These are phyloP conservation scores for Deroptyus accipitrinus DNA, from an alignment of 2,113 vertebrate species.

Conservation along the genomic window DNA sequence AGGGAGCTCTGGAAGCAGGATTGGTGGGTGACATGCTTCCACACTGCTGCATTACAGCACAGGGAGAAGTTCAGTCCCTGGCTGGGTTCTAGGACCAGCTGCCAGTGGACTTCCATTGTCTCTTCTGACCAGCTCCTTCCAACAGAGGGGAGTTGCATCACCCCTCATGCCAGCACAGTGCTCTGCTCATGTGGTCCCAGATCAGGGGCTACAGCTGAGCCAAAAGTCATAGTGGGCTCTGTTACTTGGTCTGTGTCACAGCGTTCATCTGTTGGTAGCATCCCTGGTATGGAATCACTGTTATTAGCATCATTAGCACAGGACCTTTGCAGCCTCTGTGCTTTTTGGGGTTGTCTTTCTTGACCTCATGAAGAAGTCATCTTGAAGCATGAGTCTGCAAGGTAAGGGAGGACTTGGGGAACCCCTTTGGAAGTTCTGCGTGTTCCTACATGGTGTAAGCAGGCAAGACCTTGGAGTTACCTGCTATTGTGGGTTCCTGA, in stretches of 20 bases:
- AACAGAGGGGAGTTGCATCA: fast-evolving
- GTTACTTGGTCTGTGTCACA: background rate
- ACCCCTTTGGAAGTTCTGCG: fast-evolving
- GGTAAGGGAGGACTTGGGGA: background rate
- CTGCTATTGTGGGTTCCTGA: background rate
- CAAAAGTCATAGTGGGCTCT: background rate
- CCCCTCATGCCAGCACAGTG: background rate
- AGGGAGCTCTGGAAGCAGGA: background rate
- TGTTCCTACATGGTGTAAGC: background rate
- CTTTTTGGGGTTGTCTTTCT: background rate
- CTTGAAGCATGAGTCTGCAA: background rate
- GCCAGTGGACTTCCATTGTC: fast-evolving
- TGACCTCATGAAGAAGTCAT: background rate
- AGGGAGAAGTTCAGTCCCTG: background rate
- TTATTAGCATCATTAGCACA: background rate
- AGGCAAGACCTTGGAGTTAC: fast-evolving
- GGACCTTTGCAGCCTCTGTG: fast-evolving
- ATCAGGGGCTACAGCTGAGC: fast-evolving
- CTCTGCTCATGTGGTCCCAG: fast-evolving
- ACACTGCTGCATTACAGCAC: fast-evolving
- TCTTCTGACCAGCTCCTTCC: background rate
- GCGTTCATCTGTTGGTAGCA: background rate
- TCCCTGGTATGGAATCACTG: fast-evolving
- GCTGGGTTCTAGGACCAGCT: background rate
- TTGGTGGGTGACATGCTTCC: background rate